phyloP scores from a whole-genome alignment of 64 coral and sea anemone species.

The Dendronephthya gigantea region DNA sequence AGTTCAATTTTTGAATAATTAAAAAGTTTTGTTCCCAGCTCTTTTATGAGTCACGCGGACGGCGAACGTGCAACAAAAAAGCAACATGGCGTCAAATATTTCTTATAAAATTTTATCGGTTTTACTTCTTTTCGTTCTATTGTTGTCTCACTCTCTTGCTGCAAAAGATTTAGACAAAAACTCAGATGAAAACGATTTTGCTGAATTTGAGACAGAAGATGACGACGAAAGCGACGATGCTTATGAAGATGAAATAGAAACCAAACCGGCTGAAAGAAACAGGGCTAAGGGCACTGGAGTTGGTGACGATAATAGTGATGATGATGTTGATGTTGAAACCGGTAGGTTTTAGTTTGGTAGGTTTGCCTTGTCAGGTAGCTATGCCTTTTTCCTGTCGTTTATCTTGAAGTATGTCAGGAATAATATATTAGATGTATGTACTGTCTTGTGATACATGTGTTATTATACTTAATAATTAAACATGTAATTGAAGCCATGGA shows the following conservation, averaged over 20 bases:
- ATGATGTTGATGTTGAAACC: background rate
- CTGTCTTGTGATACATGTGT: too few species aligned
- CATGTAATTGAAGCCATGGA: too few species aligned
- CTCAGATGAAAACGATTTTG: conserved; percentile 60
- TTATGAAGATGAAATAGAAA: conserved; percentile 17
- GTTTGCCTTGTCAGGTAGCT: too few species aligned
- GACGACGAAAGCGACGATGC: conserved; percentile 89
- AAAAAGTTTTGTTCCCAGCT: too few species aligned
- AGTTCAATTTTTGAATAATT: too few species aligned
- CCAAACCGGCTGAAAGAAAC: conserved; percentile 1
- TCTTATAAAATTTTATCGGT: background rate
- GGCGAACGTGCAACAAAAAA: background rate
- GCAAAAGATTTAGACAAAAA: background rate
- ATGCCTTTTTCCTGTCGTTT: too few species aligned
- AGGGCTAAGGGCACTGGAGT: background rate
- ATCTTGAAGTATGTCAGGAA: too few species aligned
- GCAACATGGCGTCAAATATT: conserved; percentile 3
- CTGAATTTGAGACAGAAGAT: conserved; percentile 96
- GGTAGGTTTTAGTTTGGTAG: background rate
- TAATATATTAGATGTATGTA: too few species aligned
- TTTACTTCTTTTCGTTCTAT: background rate
- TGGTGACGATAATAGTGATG: background rate
- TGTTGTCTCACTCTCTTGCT: background rate
- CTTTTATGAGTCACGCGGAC: background rate
- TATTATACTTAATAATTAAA: too few species aligned